Evolutionary conservation across 23 tunicate species (phyloP).

Genomic region (Aplidium turbinatum): DNA sequence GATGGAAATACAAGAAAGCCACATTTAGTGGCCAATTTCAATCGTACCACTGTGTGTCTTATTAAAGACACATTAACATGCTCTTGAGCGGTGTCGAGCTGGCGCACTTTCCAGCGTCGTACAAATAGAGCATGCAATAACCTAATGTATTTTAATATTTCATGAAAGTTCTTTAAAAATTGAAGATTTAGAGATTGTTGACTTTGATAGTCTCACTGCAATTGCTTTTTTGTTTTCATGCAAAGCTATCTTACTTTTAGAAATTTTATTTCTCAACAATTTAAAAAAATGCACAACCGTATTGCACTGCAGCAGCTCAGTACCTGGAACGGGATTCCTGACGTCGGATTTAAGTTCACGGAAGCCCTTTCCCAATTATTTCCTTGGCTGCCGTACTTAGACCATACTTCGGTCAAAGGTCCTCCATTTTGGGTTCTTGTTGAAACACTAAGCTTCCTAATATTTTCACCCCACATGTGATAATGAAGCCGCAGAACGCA

Average conservation of each 20-base stretch:
- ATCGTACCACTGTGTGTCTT: background rate
- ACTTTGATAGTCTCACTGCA: no score
- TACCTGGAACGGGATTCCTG: constrained; percentile 65
- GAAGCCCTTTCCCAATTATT: constrained; percentile 77
- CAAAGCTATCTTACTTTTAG: no score
- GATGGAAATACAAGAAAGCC: background rate
- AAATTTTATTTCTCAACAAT: no score
- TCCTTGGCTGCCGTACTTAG: constrained; percentile 64
- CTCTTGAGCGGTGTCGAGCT: no score
- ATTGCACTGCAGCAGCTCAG: background rate
- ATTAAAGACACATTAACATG: background rate
- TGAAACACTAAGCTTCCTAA: constrained; percentile 46
- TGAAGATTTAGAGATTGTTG: no score
- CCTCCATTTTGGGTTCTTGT: constrained; percentile 76
- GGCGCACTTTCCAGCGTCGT: no score
- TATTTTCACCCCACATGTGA: constrained; percentile 89
- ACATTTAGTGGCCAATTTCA: background rate
- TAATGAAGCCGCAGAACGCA: constrained; percentile 78
- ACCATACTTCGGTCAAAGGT: constrained; percentile 40
- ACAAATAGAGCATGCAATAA: no score
- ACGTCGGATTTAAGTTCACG: constrained; percentile 29
- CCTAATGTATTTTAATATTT: no score
- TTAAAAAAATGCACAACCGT: background rate
- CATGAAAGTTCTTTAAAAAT: no score
- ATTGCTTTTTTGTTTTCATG: no score